These are phyloP conservation scores for Camptogramma bilineatum DNA, from an alignment of 2,888 invertebrate species.

Conservation along the genomic window DNA sequence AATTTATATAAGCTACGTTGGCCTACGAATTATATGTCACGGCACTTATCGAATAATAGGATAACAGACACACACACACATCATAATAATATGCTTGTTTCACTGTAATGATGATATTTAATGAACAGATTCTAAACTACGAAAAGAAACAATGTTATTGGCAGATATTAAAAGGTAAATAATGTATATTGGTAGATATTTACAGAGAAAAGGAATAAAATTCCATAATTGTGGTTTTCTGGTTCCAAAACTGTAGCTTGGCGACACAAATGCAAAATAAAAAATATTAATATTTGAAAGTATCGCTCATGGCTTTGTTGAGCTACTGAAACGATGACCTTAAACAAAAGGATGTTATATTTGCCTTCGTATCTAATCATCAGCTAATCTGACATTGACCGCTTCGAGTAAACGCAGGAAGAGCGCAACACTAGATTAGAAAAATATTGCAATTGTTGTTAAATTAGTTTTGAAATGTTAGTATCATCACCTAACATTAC, in stretches of 20 bases:
- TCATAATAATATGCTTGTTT: no score
- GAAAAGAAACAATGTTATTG: background rate
- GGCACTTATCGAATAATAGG: no score
- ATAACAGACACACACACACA: no score
- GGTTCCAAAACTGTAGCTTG: background rate
- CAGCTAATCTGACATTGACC: constrained; percentile 37
- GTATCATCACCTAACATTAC: constrained; percentile 1
- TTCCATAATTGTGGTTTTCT: background rate
- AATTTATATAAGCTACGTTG: no score
- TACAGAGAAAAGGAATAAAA: background rate
- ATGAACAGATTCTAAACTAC: no score
- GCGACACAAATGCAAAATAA: background rate
- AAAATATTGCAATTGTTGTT: constrained; percentile 15
- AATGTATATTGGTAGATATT: background rate
- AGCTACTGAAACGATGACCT: constrained; percentile 28
- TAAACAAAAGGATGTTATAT: constrained; percentile 36
- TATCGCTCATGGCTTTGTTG: constrained; percentile 9
- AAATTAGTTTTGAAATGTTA: constrained; percentile 20
- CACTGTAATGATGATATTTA: no score
- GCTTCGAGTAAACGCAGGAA: constrained; percentile 34
- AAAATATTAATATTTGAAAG: background rate
- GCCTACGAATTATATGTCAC: no score
- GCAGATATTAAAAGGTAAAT: background rate
- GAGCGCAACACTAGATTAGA: constrained; percentile 29
- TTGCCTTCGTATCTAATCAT: constrained; percentile 34